Evolutionary conservation across 2,113 vertebrate genomes (phyloP).

Genomic region (Phocoena phocoena): DNA sequence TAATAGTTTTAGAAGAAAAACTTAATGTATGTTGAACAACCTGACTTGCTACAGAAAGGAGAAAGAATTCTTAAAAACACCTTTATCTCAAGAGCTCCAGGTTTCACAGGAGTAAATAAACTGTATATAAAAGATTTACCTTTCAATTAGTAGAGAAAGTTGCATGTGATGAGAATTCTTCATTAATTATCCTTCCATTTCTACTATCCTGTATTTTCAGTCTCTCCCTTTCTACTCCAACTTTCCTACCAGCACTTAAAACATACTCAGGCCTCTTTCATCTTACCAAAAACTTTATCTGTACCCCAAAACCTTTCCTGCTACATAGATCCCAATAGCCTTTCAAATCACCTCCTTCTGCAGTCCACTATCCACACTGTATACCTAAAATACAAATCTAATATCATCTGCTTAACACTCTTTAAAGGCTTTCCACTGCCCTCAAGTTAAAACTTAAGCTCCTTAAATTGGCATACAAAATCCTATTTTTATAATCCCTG

Average conservation of each 20-base stretch:
- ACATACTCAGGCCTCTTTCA: not conserved
- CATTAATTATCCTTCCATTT: slow-evolving; percentile 6
- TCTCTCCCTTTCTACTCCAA: not conserved
- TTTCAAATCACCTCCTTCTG: not conserved
- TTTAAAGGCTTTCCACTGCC: not conserved
- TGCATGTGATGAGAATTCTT: slow-evolving; percentile 8
- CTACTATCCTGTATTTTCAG: not conserved
- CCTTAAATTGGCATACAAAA: not conserved
- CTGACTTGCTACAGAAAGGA: not conserved
- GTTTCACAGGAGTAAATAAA: slow-evolving; percentile 38
- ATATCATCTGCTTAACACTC: not conserved
- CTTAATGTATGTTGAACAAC: not conserved
- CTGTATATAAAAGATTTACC: not conserved
- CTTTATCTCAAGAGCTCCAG: not conserved
- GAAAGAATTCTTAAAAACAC: slow-evolving; percentile 28
- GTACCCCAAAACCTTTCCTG: not conserved
- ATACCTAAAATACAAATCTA: slow-evolving; percentile 18
- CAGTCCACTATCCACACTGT: not conserved
- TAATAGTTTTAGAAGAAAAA: slow-evolving; percentile 46
- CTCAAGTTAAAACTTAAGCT: slow-evolving; percentile 33
- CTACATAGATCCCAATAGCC: not conserved
- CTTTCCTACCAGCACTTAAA: slow-evolving; percentile 25
- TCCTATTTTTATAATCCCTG: not conserved
- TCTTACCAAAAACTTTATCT: not conserved
- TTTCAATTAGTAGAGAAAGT: not conserved